Conservation (phyloP, 2,888 invertebrate genomes). For the Melinaea menophilus region DNA sequence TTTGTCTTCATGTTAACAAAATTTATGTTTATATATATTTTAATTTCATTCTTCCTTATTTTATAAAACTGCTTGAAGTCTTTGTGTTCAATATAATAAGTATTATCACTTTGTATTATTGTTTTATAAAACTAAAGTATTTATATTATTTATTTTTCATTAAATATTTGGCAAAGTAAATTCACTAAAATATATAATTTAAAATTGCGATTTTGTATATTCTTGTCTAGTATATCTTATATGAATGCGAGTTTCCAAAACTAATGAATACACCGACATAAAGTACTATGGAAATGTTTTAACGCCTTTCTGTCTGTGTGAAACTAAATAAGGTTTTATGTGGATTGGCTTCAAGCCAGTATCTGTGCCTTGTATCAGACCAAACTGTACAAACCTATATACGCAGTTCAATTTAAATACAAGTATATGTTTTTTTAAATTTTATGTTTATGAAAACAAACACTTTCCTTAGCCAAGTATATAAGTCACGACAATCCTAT, state of each 20-base stretch:
- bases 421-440: no score
- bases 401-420: slow-evolving; percentile 15
- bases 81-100: no score
- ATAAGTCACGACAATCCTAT: no score
- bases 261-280: slow-evolving; percentile 33
- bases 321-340: slow-evolving; percentile 56
- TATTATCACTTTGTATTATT: no score
- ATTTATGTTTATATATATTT: no score
- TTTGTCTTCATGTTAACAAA: no score
- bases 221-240: slow-evolving; percentile 20
- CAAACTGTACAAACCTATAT: slow-evolving; percentile 35
- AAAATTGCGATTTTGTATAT: slow-evolving; percentile 14
- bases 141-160: background rate
- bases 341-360: slow-evolving; percentile 51
- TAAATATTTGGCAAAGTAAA: background rate
- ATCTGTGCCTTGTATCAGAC: slow-evolving; percentile 42
- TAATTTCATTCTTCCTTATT: no score
- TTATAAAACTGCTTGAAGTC: no score
- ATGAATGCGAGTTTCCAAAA: slow-evolving; percentile 30
- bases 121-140: no score
- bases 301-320: slow-evolving; percentile 44
- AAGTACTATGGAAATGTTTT: slow-evolving; percentile 38
- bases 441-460: no score
- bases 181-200: slow-evolving; percentile 7
- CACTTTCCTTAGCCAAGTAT: no score